Evolutionary conservation across 1,140 invertebrate genomes (phyloP).

Genomic region (Danaus plexippus): DNA sequence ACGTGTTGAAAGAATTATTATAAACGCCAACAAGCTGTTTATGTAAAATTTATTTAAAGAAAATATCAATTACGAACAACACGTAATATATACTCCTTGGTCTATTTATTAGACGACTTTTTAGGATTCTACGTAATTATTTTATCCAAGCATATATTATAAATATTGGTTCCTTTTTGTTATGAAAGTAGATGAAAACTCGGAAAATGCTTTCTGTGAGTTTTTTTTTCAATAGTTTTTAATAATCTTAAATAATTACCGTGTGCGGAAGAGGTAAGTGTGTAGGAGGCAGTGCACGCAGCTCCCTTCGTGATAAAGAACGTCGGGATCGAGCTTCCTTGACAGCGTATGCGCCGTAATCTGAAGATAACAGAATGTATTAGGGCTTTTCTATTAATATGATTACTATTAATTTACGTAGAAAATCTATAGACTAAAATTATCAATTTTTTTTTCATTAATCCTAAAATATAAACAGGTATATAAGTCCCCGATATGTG

Average conservation of each 20-base stretch:
- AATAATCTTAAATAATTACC: slow-evolving; percentile 26
- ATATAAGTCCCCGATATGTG: slow-evolving; percentile 4
- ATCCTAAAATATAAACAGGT: neutral
- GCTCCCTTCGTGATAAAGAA: slow-evolving; percentile 42
- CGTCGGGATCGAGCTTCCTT: slow-evolving; percentile 54
- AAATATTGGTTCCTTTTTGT: too few species aligned
- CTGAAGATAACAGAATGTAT: slow-evolving; percentile 22
- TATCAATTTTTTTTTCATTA: neutral
- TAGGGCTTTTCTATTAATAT: neutral
- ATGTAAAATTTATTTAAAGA: too few species aligned
- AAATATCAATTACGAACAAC: too few species aligned
- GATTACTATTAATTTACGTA: neutral
- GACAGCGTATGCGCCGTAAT: slow-evolving; percentile 54
- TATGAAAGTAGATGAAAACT: too few species aligned
- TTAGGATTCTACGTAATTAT: too few species aligned
- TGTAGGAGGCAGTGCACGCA: slow-evolving; percentile 39
- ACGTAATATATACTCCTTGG: too few species aligned
- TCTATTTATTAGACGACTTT: too few species aligned
- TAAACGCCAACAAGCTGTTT: too few species aligned
- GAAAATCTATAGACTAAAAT: neutral
- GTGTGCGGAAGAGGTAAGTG: slow-evolving; percentile 51
- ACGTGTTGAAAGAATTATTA: neutral
- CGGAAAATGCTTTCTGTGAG: too few species aligned
- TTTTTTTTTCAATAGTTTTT: neutral
- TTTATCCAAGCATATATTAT: too few species aligned